These are phyloP conservation scores for Nudaria mundana DNA, from an alignment of 2,888 invertebrate genomes.

Conservation along the genomic window DNA sequence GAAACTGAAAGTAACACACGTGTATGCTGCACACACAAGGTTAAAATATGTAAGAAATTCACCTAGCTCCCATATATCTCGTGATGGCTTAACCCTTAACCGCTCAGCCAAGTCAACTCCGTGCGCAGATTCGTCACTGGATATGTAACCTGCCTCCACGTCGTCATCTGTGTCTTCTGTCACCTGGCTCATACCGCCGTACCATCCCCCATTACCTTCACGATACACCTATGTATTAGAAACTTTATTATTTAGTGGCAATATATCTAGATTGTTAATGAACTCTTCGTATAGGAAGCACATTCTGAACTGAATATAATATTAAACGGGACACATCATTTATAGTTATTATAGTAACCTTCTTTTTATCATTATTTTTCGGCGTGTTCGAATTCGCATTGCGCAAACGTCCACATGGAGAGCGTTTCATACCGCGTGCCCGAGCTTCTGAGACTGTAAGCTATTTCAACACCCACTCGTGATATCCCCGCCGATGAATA, in stretches of 20 bases:
- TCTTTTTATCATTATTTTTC: conserved; percentile 52
- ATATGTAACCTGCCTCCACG: conserved; percentile 69
- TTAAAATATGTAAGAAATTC: conserved; percentile 9
- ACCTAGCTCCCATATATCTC: conserved; percentile 76
- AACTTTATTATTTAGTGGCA: neutral
- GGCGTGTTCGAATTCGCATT: conserved; percentile 28
- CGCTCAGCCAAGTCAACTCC: conserved; percentile 71
- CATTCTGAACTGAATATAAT: neutral
- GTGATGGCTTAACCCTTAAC: conserved; percentile 65
- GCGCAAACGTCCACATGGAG: conserved; percentile 40
- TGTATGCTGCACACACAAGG: no score
- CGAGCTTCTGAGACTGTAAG: conserved; percentile 57
- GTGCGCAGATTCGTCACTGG: conserved; percentile 79
- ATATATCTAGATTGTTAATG: no score
- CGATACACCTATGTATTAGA: conserved; percentile 47
- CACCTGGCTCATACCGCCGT: conserved; percentile 61
- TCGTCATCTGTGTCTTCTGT: conserved; percentile 69
- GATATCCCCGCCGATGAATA: conserved; percentile 42
- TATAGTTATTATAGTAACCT: conserved; percentile 24
- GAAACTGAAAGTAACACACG: no score
- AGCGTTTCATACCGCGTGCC: conserved; percentile 48
- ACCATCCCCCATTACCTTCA: conserved; percentile 66
- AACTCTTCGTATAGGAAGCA: no score
- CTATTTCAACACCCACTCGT: conserved; percentile 37
- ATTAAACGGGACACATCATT: conserved; percentile 1